Evolutionary conservation across 2,888 invertebrate species (phyloP).

Genomic region (Philonicus albiceps): DNA sequence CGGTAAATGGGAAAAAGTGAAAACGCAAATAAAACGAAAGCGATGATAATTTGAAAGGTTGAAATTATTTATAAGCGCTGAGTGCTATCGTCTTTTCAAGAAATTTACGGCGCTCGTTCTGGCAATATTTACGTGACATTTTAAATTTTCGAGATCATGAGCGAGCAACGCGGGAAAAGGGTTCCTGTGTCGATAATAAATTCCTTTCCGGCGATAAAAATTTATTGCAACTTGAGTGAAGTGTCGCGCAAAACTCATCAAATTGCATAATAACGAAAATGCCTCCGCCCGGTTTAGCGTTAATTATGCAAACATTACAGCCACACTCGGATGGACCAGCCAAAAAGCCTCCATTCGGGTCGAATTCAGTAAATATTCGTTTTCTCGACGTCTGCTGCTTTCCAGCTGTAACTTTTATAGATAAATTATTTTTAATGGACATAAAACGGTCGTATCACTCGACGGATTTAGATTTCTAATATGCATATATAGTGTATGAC

Average conservation of each 20-base stretch:
- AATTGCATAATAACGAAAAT: conserved; percentile 7
- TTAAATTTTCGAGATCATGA: neutral
- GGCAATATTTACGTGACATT: conserved; percentile 36
- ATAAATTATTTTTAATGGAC: neutral
- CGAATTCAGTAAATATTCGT: neutral
- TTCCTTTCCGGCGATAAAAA: conserved; percentile 20
- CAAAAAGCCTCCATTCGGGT: neutral
- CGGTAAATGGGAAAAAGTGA: conserved; percentile 31
- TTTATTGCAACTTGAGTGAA: conserved; percentile 34
- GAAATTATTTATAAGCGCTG: conserved; percentile 34
- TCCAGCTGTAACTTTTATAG: neutral
- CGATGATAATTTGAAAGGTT: conserved; percentile 40
- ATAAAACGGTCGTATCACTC: neutral
- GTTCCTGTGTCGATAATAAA: conserved; percentile 22
- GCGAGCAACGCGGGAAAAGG: neutral
- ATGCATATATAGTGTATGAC: neutral
- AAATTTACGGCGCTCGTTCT: conserved; percentile 5
- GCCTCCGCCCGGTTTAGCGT: neutral
- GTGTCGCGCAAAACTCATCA: conserved; percentile 13
- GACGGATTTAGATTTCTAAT: neutral
- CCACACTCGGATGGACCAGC: neutral
- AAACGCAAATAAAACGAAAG: conserved; percentile 37
- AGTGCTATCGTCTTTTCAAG: conserved; percentile 23
- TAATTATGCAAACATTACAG: neutral
- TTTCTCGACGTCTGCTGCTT: neutral